Conservation (phyloP, 2,113 vertebrate genomes). For the Aptenodytes patagonicus region DNA sequence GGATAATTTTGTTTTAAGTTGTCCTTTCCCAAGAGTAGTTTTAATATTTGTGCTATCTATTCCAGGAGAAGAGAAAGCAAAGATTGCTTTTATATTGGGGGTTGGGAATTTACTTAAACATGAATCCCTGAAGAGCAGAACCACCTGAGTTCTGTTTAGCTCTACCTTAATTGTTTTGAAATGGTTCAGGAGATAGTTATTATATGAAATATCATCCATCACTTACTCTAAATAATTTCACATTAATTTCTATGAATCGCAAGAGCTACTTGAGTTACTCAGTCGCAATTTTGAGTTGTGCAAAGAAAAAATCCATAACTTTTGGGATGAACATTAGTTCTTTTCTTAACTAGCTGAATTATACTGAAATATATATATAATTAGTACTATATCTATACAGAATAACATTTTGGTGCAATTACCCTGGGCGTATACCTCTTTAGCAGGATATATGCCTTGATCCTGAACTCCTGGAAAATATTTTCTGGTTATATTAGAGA, state of each 20-base stretch:
- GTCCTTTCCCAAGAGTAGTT: background rate
- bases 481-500: background rate
- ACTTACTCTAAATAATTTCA: too few species aligned
- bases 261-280: background rate
- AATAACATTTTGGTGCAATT: background rate
- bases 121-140: background rate
- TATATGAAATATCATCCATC: background rate
- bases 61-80: background rate
- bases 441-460: background rate
- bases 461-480: background rate
- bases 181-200: background rate
- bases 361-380: background rate
- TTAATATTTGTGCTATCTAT: background rate
- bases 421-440: background rate
- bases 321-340: background rate
- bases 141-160: background rate
- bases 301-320: background rate
- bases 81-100: background rate
- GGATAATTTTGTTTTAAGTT: constrained; percentile 17
- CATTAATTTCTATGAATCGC: too few species aligned
- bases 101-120: background rate
- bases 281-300: background rate
- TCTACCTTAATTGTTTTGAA: background rate
- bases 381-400: background rate
- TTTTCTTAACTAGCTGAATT: background rate